phyloP scores from a whole-genome alignment of 2,113 vertebrate species.

The Ibidorhyncha struthersii region DNA sequence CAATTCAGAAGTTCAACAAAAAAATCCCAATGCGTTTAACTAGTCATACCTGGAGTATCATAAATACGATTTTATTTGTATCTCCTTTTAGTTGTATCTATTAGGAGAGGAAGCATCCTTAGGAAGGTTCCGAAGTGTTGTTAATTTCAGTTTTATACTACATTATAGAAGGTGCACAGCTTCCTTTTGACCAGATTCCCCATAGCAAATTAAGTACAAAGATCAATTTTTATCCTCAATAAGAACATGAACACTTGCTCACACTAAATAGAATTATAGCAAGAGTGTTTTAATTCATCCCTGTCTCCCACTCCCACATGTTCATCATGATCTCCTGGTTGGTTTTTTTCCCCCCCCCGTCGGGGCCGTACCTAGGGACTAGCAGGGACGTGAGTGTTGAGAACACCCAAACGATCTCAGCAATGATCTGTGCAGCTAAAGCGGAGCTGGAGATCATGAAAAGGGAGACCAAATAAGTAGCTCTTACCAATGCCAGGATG shows the following conservation, averaged over 20 bases:
- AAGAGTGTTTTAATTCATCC: neutral
- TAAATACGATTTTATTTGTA: neutral
- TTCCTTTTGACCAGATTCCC: neutral
- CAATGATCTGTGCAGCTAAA: fast-evolving
- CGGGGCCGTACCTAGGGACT: neutral
- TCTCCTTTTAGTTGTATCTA: neutral
- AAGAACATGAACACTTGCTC: neutral
- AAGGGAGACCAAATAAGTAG: fast-evolving
- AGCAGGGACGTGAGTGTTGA: neutral
- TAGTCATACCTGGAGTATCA: neutral
- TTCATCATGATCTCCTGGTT: neutral
- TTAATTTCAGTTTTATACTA: neutral
- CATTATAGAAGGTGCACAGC: neutral
- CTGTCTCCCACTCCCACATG: neutral
- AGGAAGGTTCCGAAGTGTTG: neutral
- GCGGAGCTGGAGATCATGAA: neutral
- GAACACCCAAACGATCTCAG: fast-evolving
- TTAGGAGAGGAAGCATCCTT: neutral
- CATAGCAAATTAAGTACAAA: neutral
- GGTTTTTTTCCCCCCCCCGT: no score
- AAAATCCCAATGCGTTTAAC: neutral
- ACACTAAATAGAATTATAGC: fast-evolving
- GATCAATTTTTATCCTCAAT: neutral
- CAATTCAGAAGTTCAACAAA: neutral
- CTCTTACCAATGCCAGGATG: fast-evolving